These are phyloP conservation scores for Varanus salvator DNA, from an alignment of 2,113 vertebrate species.

Conservation along the genomic window DNA sequence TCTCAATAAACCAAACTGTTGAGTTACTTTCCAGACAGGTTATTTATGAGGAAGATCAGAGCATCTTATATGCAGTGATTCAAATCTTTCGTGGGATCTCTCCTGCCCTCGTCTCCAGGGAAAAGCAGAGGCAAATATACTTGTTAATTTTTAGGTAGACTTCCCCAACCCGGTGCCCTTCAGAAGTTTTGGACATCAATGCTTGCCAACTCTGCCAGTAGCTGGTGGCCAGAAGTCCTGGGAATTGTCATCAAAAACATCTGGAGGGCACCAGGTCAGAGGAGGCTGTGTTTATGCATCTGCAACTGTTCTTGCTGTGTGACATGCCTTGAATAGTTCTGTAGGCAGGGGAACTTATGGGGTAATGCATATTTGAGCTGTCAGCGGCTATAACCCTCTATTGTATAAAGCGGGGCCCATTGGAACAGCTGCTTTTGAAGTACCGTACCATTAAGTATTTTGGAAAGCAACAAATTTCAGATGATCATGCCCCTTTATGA, in stretches of 20 bases:
- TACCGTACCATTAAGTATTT: constrained; percentile 43
- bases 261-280: too few relatives aligned
- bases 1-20: neutral
- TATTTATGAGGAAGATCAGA: constrained; percentile 10
- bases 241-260: too few relatives aligned
- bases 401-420: constrained; percentile 29
- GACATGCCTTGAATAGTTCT: neutral
- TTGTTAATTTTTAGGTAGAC: neutral
- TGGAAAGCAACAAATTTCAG: constrained; percentile 37
- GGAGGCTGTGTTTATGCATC: neutral
- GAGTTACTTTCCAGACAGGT: neutral
- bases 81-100: too few relatives aligned
- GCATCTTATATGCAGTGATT: neutral
- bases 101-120: neutral
- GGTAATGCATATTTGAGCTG: constrained; percentile 22
- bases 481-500: constrained; percentile 42
- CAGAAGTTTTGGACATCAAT: too few relatives aligned
- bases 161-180: too few relatives aligned
- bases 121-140: neutral
- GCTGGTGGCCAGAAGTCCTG: too few relatives aligned
- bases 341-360: neutral
- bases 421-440: constrained; percentile 57
- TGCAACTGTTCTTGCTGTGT: constrained; percentile 21
- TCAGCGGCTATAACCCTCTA: constrained; percentile 8
- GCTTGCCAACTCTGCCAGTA: too few relatives aligned